Percentiles rank a stretch among this genome's conserved stretches.
These are phyloP conservation scores for Thysanoteuthis rhombus DNA, from an alignment of 2,888 invertebrate genomes.

Conservation along the genomic window DNA sequence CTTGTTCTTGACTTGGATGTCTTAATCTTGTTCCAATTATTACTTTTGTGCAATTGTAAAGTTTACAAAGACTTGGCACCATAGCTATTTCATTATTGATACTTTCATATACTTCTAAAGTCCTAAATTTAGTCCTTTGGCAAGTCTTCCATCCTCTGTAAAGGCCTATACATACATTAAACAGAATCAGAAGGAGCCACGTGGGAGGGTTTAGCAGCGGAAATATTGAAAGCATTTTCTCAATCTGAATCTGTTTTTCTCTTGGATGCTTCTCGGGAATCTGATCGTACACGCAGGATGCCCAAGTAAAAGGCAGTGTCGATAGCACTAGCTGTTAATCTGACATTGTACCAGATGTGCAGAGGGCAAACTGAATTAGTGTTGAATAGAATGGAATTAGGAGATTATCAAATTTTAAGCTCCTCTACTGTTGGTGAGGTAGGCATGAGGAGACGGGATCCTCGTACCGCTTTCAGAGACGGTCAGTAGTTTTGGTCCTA, in stretches of 20 bases:
- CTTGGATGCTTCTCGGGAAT: background rate
- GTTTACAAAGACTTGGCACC: too few species aligned
- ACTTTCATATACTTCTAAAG: too few species aligned
- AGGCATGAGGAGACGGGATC: background rate
- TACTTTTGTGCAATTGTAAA: too few species aligned
- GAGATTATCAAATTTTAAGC: slow-evolving; percentile 12
- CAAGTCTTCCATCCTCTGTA: too few species aligned
- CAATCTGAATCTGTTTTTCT: background rate
- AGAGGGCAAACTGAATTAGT: background rate
- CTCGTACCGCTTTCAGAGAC: background rate
- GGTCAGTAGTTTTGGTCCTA: background rate
- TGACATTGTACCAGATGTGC: background rate
- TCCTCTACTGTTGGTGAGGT: background rate
- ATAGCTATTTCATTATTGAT: too few species aligned
- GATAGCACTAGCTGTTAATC: background rate
- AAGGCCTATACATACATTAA: background rate
- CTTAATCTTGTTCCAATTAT: too few species aligned
- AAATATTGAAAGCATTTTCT: slow-evolving; percentile 12
- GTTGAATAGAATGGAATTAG: background rate
- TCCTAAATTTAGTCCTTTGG: too few species aligned
- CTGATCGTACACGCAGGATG: background rate
- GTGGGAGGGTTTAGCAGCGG: background rate
- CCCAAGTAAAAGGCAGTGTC: slow-evolving; percentile 12
- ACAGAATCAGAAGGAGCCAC: background rate
- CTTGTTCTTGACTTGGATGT: too few species aligned